Conservation (phyloP, 2,113 vertebrate species). For the Micromys minutus region DNA sequence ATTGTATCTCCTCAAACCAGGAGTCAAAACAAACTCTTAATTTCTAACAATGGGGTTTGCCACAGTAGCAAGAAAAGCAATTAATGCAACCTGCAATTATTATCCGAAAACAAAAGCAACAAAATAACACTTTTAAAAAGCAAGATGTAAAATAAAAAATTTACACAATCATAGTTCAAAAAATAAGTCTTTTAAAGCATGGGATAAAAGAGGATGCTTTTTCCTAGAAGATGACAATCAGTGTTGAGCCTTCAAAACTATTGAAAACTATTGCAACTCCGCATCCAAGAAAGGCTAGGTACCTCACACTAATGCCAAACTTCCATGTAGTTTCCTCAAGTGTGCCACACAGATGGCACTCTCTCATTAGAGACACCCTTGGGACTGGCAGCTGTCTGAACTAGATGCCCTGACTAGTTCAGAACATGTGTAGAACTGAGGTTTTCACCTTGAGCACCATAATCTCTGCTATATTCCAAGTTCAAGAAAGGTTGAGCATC, state of each 20-base stretch:
- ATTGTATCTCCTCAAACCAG: not conserved
- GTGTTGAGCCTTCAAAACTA: not conserved
- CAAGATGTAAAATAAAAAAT: not conserved
- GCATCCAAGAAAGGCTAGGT: not conserved
- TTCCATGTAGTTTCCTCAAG: not conserved
- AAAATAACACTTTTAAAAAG: not conserved
- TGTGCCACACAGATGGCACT: not conserved
- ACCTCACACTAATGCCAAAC: no score
- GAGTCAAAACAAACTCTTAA: not conserved
- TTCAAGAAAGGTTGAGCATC: not conserved
- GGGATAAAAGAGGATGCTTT: not conserved
- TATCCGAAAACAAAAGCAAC: not conserved
- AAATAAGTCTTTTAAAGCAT: not conserved
- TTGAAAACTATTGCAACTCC: not conserved
- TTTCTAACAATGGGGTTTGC: not conserved
- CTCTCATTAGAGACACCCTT: not conserved
- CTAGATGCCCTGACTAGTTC: conserved; percentile 39
- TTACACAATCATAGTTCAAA: not conserved
- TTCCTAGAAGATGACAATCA: not conserved
- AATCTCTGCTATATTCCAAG: conserved; percentile 44
- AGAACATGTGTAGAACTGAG: conserved; percentile 57
- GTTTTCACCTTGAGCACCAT: conserved; percentile 61
- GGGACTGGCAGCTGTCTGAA: not conserved
- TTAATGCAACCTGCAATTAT: not conserved
- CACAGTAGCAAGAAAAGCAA: not conserved